Conservation (phyloP, 2,113 vertebrate species). For the Callaeas wilsoni region DNA sequence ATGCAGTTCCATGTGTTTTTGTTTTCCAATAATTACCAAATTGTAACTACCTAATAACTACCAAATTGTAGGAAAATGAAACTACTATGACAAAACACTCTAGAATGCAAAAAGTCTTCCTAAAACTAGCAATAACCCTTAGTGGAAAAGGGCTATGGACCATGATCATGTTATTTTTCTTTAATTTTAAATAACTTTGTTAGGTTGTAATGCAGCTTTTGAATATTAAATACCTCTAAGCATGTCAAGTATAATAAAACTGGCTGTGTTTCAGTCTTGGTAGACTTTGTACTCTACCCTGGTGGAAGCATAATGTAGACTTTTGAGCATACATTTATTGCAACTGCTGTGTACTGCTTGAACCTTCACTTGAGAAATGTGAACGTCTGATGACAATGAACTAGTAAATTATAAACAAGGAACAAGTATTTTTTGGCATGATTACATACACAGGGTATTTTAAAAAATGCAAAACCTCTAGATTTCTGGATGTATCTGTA, state of each 20-base stretch:
- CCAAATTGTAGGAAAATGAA: not conserved
- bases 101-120: not conserved
- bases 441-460: not conserved
- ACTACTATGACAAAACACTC: not conserved
- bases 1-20: not conserved
- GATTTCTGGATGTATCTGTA: not conserved
- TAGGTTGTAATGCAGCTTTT: not conserved
- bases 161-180: not conserved
- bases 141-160: not conserved
- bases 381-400: not conserved
- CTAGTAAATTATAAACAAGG: not conserved
- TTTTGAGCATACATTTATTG: not conserved
- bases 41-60: not conserved
- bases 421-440: not conserved
- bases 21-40: not conserved
- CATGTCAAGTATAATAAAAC: not conserved
- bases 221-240: not conserved
- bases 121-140: not conserved
- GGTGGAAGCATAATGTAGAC: not conserved
- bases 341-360: not conserved
- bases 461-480: not conserved
- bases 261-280: not conserved
- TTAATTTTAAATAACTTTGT: not conserved
- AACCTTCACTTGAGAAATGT: not conserved
- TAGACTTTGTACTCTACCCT: not conserved